A percentile compares a stretch with the other conserved stretches of the same genome.
phyloP scores from a whole-genome alignment of 1,140 invertebrate genomes.

The Carposina sasakii region DNA sequence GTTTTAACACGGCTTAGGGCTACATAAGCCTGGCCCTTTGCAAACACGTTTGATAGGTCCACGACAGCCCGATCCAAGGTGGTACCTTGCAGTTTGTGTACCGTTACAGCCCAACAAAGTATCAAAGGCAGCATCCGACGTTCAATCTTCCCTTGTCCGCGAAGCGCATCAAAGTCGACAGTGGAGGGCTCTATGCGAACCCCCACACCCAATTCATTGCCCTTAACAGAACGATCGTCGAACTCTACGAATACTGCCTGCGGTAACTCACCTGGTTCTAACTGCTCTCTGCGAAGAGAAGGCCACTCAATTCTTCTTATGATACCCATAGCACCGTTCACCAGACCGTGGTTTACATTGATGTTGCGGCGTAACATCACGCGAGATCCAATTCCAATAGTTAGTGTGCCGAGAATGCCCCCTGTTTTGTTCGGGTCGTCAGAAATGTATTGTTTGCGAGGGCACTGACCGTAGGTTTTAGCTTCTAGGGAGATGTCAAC shows the following conservation, averaged over 20 bases:
- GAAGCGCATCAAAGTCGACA: background rate
- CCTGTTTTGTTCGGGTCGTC: constrained; percentile 16
- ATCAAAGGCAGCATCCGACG: constrained; percentile 1
- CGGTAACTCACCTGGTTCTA: background rate
- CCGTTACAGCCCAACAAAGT: background rate
- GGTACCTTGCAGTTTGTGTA: constrained; percentile 4
- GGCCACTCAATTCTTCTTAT: constrained; percentile 38
- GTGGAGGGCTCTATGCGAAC: background rate
- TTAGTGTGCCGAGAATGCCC: constrained; percentile 20
- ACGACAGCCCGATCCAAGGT: background rate
- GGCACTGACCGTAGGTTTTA: constrained; percentile 5
- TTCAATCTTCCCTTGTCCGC: background rate
- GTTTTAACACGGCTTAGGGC: constrained; percentile 2
- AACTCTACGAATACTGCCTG: background rate
- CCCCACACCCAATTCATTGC: background rate
- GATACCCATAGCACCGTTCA: constrained; percentile 42
- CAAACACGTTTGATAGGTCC: background rate
- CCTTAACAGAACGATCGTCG: background rate
- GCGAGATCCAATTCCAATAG: constrained; percentile 29
- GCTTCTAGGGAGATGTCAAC: constrained; percentile 15
- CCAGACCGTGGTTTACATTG: constrained; percentile 31
- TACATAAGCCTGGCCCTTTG: constrained; percentile 1
- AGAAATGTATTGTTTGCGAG: background rate
- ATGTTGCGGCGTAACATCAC: constrained; percentile 48
- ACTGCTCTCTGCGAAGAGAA: constrained; percentile 27